phyloP scores from a whole-genome alignment of 2,797 vertebrate genomes.

The Smutsia gigantea region DNA sequence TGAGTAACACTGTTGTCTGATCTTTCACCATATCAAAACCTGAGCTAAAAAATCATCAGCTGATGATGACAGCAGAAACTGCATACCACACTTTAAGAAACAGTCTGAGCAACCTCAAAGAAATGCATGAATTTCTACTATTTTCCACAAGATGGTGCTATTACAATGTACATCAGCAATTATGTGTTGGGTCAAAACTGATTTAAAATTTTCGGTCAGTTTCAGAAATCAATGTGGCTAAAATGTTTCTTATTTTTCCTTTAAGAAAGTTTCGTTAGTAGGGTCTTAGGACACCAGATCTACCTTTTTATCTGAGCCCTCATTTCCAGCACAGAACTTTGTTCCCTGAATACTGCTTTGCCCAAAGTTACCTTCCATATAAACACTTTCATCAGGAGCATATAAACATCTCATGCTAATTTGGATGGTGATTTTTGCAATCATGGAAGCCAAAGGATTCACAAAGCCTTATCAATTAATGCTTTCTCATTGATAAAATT shows the following conservation, averaged over 20 bases:
- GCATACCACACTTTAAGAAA: background rate
- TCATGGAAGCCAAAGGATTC: background rate
- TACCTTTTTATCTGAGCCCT: background rate
- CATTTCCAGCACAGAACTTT: background rate
- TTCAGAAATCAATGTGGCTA: conserved; percentile 4
- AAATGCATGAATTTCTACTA: background rate
- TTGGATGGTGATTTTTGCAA: background rate
- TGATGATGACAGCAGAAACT: too few species aligned
- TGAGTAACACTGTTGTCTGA: too few species aligned
- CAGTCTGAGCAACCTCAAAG: background rate
- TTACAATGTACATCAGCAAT: conserved; percentile 54
- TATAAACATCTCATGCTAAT: background rate
- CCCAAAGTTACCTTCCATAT: background rate
- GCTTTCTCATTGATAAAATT: background rate
- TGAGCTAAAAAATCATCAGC: too few species aligned
- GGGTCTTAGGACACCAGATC: background rate
- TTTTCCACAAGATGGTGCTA: conserved; percentile 72
- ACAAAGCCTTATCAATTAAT: background rate
- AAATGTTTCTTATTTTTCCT: background rate
- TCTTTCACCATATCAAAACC: too few species aligned
- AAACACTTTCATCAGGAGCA: background rate
- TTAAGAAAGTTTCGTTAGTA: background rate
- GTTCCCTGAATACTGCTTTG: conserved; percentile 3
- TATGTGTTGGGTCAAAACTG: background rate
- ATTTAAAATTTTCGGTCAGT: background rate